These are phyloP conservation scores for Sylvicola cinctus DNA, from an alignment of 2,888 invertebrate genomes.

Conservation along the genomic window DNA sequence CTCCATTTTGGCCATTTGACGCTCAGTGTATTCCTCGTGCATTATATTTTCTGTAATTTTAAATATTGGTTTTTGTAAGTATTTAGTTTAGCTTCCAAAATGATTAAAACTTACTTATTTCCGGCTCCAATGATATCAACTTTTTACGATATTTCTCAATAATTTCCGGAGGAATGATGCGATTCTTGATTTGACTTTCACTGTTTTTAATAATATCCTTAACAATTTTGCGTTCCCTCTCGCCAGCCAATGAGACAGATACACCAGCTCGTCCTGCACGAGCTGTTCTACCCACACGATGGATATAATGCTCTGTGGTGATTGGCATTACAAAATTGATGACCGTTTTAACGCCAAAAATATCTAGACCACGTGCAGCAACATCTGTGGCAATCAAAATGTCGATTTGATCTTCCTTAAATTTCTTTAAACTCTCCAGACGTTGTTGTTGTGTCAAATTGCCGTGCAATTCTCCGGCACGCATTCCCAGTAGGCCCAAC, in stretches of 20 bases:
- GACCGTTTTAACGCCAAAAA: slow-evolving; percentile 91
- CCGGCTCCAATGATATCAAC: slow-evolving; percentile 50
- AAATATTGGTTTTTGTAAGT: background rate
- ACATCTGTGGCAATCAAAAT: slow-evolving; percentile 89
- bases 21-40: slow-evolving; percentile 67
- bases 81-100: background rate
- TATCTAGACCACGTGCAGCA: slow-evolving; percentile 82
- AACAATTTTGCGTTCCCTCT: slow-evolving; percentile 74
- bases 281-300: slow-evolving; percentile 86
- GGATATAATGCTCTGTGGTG: slow-evolving; percentile 89
- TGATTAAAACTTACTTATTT: slow-evolving; percentile 36
- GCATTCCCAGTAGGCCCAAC: slow-evolving; percentile 72
- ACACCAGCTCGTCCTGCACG: slow-evolving; percentile 85
- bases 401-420: slow-evolving; percentile 67
- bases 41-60: slow-evolving; percentile 39
- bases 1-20: slow-evolving; percentile 61
- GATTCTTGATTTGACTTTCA: slow-evolving; percentile 62
- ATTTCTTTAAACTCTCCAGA: slow-evolving; percentile 68
- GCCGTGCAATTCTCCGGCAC: slow-evolving; percentile 80
- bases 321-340: slow-evolving; percentile 93
- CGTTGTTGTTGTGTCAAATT: slow-evolving; percentile 91
- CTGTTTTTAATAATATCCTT: slow-evolving; percentile 82
- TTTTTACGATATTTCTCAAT: slow-evolving; percentile 66
- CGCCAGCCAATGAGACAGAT: slow-evolving; percentile 87
- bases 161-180: slow-evolving; percentile 75